Conservation (phyloP, 2,113 vertebrate species). For the Caloenas nicobarica region DNA sequence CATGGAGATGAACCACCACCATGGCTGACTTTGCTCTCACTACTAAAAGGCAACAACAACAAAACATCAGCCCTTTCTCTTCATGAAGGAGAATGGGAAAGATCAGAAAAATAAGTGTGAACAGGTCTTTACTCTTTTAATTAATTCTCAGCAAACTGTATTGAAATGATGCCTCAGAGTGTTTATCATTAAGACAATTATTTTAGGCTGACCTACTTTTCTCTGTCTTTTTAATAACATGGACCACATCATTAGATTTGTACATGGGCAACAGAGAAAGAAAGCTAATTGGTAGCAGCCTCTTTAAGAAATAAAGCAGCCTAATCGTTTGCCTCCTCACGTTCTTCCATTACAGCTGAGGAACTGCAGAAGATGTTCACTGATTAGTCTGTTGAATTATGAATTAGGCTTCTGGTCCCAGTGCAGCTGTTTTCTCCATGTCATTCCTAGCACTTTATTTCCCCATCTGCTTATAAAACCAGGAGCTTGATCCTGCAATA, state of each 20-base stretch:
- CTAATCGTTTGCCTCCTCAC: conserved; percentile 78
- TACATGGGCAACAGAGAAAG: conserved; percentile 9
- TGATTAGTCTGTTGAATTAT: conserved; percentile 85
- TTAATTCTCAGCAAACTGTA: conserved; percentile 16
- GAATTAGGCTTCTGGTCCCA: conserved; percentile 80
- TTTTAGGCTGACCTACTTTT: conserved; percentile 67
- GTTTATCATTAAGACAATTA: conserved; percentile 61
- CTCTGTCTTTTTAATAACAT: conserved; percentile 15
- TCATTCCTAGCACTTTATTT: conserved; percentile 80
- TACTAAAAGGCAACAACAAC: neutral
- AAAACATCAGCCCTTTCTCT: neutral
- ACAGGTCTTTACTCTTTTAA: neutral
- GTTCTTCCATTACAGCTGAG: conserved; percentile 70
- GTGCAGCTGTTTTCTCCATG: conserved; percentile 80
- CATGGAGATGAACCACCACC: neutral
- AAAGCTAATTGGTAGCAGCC: conserved; percentile 59
- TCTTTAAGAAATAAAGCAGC: conserved; percentile 52
- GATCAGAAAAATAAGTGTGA: neutral
- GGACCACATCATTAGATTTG: conserved; percentile 47
- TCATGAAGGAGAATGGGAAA: neutral
- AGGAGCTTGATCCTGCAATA: conserved; percentile 79
- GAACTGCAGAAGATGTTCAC: conserved; percentile 77
- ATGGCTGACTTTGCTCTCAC: neutral
- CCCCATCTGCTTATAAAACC: conserved; percentile 83
- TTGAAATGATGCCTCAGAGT: neutral